Evolutionary conservation across 2,797 vertebrate species (phyloP).

Genomic region (Linurgus olivaceus): DNA sequence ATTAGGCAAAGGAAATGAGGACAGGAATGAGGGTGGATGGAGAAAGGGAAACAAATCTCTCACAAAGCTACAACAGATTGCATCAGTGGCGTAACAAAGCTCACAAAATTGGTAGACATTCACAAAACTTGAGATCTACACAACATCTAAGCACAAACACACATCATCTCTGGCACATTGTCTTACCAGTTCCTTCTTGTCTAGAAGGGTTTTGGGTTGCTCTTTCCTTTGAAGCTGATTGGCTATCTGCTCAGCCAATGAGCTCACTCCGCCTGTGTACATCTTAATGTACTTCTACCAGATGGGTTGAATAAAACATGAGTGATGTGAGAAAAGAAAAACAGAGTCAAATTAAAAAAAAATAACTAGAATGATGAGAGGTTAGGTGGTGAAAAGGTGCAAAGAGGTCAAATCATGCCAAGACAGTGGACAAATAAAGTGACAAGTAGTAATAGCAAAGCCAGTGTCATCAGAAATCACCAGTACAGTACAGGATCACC

Average conservation of each 20-base stretch:
- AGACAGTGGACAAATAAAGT: constrained; percentile 70
- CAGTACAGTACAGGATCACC: not conserved
- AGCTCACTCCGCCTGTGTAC: constrained; percentile 96
- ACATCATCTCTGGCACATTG: not conserved
- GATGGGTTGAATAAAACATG: constrained; percentile 63
- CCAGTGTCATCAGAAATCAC: constrained; percentile 16
- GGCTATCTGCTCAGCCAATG: constrained; percentile 95
- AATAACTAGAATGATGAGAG: constrained; percentile 10
- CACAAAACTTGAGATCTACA: not conserved
- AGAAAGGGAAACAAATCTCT: not conserved
- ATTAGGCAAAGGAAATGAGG: not conserved
- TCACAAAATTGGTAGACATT: not conserved
- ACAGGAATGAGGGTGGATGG: not conserved
- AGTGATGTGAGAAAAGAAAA: constrained; percentile 47
- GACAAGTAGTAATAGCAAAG: constrained; percentile 44
- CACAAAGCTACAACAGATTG: not conserved
- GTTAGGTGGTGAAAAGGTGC: constrained; percentile 67
- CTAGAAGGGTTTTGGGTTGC: constrained; percentile 85
- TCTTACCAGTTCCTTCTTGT: constrained; percentile 96
- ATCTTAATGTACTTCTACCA: constrained; percentile 92
- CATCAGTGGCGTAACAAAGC: not conserved
- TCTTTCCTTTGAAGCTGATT: constrained; percentile 93
- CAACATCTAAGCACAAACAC: constrained; percentile 52
- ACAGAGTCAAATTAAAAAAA: constrained; percentile 60
- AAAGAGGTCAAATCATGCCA: constrained; percentile 73